phyloP scores from a whole-genome alignment of 2,797 vertebrate species.

The Pangasius macronema region DNA sequence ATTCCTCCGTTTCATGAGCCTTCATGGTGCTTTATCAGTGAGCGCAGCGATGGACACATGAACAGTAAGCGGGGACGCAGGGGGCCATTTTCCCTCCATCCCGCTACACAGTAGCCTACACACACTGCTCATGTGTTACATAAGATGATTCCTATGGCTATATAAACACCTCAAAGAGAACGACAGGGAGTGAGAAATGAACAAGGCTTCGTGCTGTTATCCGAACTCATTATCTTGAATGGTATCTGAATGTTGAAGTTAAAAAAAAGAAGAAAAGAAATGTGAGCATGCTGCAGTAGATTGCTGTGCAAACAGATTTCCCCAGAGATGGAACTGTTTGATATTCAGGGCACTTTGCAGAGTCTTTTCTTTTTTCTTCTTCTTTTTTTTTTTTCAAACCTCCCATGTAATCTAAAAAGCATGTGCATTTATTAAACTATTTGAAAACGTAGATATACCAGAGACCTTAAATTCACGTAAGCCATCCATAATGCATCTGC shows the following conservation, averaged over 20 bases:
- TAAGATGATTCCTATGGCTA: conserved; percentile 59
- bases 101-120: conserved; percentile 58
- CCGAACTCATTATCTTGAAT: conserved; percentile 17
- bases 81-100: conserved; percentile 58
- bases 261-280: not conserved
- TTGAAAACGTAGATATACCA: conserved; percentile 29
- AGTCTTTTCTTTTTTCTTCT: not conserved
- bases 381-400: not conserved
- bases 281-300: not conserved
- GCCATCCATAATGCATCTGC: conserved; percentile 5
- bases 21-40: conserved; percentile 46
- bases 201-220: conserved; percentile 6
- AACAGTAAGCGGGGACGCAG: conserved; percentile 45
- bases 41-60: conserved; percentile 43
- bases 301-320: conserved; percentile 29
- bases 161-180: conserved; percentile 56
- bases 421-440: conserved; percentile 36
- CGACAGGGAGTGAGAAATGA: conserved; percentile 29
- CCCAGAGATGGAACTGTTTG: conserved; percentile 31
- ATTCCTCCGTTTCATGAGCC: conserved; percentile 45
- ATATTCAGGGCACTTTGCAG: conserved; percentile 25
- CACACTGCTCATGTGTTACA: conserved; percentile 66
- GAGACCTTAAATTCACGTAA: not conserved
- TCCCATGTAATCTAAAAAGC: conserved; percentile 29
- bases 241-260: not conserved